Base-by-base conservation (phyloP, 2,888 invertebrate species). In the Synergus umbraculus region DNA sequence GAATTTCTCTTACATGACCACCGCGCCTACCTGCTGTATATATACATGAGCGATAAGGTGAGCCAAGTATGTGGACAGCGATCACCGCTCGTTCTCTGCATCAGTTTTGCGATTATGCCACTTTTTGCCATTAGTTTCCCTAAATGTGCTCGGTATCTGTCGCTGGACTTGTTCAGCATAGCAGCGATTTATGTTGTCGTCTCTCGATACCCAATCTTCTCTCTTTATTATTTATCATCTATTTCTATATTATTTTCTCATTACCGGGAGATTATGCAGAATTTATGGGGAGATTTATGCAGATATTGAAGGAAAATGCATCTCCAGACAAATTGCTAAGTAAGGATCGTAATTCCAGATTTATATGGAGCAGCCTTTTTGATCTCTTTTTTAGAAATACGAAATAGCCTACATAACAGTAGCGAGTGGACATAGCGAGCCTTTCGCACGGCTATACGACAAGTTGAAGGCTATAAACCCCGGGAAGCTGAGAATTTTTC, bases 111-210 rank as follows among this genome's bases (percentile, higher is more conserved):
- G 86, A 87, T 90, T 89, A 88, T 88, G 87, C 87, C 84, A 86
- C 83, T 87, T 89, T 88, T 89, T 89, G 87, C 85, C 85, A 85
- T 87, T 88, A 88, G 88, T 90, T 90, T 90, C 86, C 89, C 90
- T 90, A 90, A 90, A 90, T 83, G 88, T 88, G 83, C 79, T 78
- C 83, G 65, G 79, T 64, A 49, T 77, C 73, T 37, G 41, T 73
- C 54, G 82, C 73, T 79, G 80, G 83, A 81, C 84, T 79, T 83
- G 83, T 78, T 81, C 81, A 81, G 82, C 82, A 83, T 84, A 76
- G 82, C 78, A 69, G 76, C 83, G 81, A 82, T 83, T 82, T 82
- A 82, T 84, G 79, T 81, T 79, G 78, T 54, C 54, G 78, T 54
- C 54, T 22, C 29, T 29, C 29, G 69, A 69, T 69, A 15, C n/a